A percentile compares a stretch with the other conserved stretches of the same genome.
Conservation (phyloP, 1,140 invertebrate genomes). For the Heliothis subflexa region DNA sequence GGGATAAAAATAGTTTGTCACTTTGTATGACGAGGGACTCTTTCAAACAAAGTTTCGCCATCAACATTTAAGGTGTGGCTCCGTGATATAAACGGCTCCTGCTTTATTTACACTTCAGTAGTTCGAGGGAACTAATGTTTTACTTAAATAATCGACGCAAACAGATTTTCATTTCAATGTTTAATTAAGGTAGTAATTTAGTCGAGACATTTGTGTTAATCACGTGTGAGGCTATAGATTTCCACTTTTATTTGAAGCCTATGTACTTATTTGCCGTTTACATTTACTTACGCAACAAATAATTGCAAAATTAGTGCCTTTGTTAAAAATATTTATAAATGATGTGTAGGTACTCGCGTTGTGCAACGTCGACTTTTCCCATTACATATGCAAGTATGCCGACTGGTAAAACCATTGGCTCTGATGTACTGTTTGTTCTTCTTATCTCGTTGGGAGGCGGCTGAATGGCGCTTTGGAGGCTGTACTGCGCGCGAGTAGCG, state of each 20-base stretch:
- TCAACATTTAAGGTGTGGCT: not conserved
- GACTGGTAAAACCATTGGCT: slow-evolving; percentile 42
- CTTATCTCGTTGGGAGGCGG: slow-evolving; percentile 48
- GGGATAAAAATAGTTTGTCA: slow-evolving; percentile 38
- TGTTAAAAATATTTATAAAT: slow-evolving; percentile 26
- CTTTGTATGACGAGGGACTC: slow-evolving; percentile 20
- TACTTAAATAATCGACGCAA: slow-evolving; percentile 13
- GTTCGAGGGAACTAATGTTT: not conserved
- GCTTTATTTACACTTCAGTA: slow-evolving; percentile 1
- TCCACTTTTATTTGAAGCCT: not conserved
- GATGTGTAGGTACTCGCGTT: slow-evolving; percentile 2
- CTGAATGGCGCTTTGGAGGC: slow-evolving; percentile 16
- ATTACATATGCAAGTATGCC: slow-evolving; percentile 45
- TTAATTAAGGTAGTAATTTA: not conserved
- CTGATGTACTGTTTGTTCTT: slow-evolving; percentile 40
- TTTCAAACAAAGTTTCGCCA: slow-evolving; percentile 24
- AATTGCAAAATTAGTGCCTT: not conserved
- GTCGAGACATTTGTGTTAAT: not conserved
- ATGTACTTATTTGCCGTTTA: too few relatives aligned
- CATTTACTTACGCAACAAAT: too few relatives aligned
- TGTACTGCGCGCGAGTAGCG: not conserved
- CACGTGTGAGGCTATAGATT: not conserved
- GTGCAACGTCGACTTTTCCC: slow-evolving; percentile 29
- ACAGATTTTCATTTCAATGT: slow-evolving; percentile 14
- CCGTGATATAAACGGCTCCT: not conserved